Conservation (phyloP, 1,140 invertebrate species). For the Oncopeltus fasciatus region DNA sequence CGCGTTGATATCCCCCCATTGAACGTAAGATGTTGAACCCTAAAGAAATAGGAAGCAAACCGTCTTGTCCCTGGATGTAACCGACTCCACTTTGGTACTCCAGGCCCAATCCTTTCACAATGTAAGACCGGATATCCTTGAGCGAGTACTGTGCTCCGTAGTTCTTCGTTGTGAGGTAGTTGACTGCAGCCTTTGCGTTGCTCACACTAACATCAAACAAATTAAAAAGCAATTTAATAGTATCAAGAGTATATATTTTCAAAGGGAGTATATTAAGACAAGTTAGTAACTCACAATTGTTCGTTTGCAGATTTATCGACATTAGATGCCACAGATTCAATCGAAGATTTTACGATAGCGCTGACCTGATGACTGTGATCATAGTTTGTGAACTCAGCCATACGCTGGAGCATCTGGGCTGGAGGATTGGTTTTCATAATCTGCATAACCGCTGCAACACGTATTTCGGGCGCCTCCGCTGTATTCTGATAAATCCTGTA, state of each 20-base stretch:
- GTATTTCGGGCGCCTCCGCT: constrained; percentile 44
- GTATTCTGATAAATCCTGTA: constrained; percentile 50
- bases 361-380: constrained; percentile 45
- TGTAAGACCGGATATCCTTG: constrained; percentile 29
- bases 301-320: too few relatives aligned
- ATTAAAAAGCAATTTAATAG: too few relatives aligned
- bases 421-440: constrained; percentile 42
- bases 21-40: constrained; percentile 29
- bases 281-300: too few relatives aligned
- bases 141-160: constrained; percentile 39
- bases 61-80: constrained; percentile 39
- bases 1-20: constrained; percentile 34
- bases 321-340: constrained; percentile 33
- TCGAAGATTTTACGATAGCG: constrained; percentile 41
- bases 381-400: constrained; percentile 48
- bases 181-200: constrained; percentile 37
- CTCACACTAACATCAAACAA: constrained; percentile 40
- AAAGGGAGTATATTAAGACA: too few relatives aligned
- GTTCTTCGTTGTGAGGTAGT: constrained; percentile 39
- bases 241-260: too few relatives aligned
- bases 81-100: constrained; percentile 28
- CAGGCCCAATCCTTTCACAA: constrained; percentile 30
- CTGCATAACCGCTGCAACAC: constrained; percentile 43
- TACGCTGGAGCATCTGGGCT: constrained; percentile 42
- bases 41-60: constrained; percentile 33